Evolutionary conservation across 1,140 invertebrate species (phyloP), one percentile per base, ranked within the genome.

Genomic region (Agrypnia vestita): DNA sequence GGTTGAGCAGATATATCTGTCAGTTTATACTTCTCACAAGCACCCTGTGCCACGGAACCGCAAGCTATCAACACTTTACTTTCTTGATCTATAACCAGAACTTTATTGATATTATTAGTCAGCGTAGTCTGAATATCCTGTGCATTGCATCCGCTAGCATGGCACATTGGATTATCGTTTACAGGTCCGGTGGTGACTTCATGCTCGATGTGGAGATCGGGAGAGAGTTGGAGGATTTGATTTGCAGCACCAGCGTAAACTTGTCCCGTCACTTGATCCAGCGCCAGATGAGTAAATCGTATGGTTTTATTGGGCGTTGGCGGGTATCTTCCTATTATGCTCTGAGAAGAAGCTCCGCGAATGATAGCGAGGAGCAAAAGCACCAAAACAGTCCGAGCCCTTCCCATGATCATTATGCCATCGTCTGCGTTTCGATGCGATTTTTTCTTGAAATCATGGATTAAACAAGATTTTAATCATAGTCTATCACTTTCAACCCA

Each of bases 21-120:
- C 82, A 97, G 89, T 85, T 94, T 94, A 87, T 96, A 97, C 86
- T 96, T 96, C 84, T 93, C 92, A 86, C 96, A 97, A 55, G 98
- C 94, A 72, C 97, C 95, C 90, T 98, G 96, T 19, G 92, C 91
- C 35, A 97, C 89, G 46, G 96, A 97, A 25, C 96, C 97, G 85
- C 98, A 99, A 13, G 93, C 93, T 59, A 99, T 95, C 19, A 99
- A 91, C 43, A 91, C 93, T 62, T 94, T 91, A 10, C 94, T 93
- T 79, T 94, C 93, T 79, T 94, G 92, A 87, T 98, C 96, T 21
- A 98, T 93, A 8, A 99, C 91, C 76, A 99, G 90, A 76, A 97
- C 93, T 89, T 99, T 99, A 87, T 98, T 98, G 71, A 96, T 93
- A 88, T 97, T 98, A 85, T 97, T 94, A 61, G 93, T 95, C 59